Base-by-base conservation (phyloP, 2,797 vertebrate species). In the Etheostoma nigrum region DNA sequence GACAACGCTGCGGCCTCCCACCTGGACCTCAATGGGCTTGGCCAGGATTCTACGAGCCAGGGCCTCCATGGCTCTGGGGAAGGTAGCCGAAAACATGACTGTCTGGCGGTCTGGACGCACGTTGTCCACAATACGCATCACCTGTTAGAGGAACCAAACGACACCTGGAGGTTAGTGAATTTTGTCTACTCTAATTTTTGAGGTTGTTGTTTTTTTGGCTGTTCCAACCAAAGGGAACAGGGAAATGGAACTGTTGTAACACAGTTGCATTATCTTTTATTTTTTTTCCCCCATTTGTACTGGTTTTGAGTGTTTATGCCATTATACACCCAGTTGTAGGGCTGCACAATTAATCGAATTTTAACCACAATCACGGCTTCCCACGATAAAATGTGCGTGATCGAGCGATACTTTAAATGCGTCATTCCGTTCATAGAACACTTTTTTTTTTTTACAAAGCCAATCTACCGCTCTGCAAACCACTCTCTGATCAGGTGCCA, bases 1-100 rank as follows among this genome's bases (percentile, higher is more conserved):
- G 60, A 99, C 98, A 53, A 99, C 97, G 3, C 98, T 99, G 83
- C 98, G 95, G 47, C 98, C 98, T 81, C 98, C 98, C 40, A 99
- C 98, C 91, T 97, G 98, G 72, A 99, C 97, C 93, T 99, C 98
- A 4, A 99, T 93, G 10, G 98, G 98, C 81, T 99, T 99, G 52
- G 91, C 93, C 12, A 99, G 93, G 90, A 99, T 99, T 82, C 98
- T 95, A 13, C 98, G 95, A 72, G 98, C 98, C 91, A 99, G 92
- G 1, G 98, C 98, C 91, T 99, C 98, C 98, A 99, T 99, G 66
- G 98, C 97, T 93, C 98, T 95, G 72, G 98, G 98, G 51, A 99
- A 99, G 51, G 98, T 99, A 77, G 98, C 98, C 0, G 98, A 99
- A 92, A 99, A 99, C 98, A 99, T 99, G 88, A 99, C 98, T 0